phyloP scores from a whole-genome alignment of 2,797 vertebrate genomes.

The Sebastes iracundus region DNA sequence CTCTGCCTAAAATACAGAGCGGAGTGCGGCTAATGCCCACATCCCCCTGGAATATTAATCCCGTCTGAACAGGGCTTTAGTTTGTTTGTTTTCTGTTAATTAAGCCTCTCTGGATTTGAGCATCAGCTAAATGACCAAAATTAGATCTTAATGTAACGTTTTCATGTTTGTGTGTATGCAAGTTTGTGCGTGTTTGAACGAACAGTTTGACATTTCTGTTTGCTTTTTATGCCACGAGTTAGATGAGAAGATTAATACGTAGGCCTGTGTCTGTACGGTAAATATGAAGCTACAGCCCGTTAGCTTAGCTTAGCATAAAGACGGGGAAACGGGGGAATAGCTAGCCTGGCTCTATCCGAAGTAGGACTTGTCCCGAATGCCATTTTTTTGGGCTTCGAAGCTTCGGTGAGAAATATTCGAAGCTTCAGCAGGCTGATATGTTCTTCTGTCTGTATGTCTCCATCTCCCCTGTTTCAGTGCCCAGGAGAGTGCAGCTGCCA shows the following conservation, averaged over 20 bases:
- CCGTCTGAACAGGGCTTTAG: not conserved
- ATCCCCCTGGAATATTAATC: constrained; percentile 28
- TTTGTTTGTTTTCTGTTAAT: constrained; percentile 26
- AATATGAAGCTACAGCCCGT: not conserved
- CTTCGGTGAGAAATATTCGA: no score
- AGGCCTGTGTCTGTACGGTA: accelerated
- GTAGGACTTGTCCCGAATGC: no score
- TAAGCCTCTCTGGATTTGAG: constrained; percentile 23
- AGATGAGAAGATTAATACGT: not conserved
- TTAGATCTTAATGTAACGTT: not conserved
- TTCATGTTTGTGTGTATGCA: not conserved
- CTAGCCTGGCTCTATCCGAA: not conserved
- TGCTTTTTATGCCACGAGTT: not conserved
- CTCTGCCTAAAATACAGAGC: not conserved
- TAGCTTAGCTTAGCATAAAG: not conserved
- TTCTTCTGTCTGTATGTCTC: no score
- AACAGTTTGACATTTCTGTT: not conserved
- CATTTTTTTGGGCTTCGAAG: no score
- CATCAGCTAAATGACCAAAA: not conserved
- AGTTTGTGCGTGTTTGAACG: not conserved
- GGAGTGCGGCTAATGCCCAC: not conserved
- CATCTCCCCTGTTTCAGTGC: no score
- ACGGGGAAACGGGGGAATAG: not conserved
- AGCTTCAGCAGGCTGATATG: no score
- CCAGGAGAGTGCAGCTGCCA: no score